Base-by-base conservation (phyloP, 2,888 invertebrate species). In the Gymnosoma rotundatum region DNA sequence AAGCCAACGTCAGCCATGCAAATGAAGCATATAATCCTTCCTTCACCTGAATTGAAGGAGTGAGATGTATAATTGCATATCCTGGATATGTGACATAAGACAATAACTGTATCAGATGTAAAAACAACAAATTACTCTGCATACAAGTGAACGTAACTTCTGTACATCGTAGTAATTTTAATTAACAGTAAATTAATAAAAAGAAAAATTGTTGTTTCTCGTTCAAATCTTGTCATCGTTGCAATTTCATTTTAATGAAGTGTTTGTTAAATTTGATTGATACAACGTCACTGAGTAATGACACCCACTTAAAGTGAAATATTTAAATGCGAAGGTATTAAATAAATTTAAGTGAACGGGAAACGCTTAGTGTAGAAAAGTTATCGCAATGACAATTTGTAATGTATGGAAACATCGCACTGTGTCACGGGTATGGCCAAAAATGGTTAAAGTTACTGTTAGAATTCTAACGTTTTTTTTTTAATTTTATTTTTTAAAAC, bases 181-280 rank as follows among this genome's bases (percentile, higher is more conserved):
- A 78, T 78, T 78, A 78, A 70, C 14, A 54, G 48, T 64, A 78
- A 70, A 70, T n/a, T 64, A 63, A 76, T 76, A 70, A 63, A 45
- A 70, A 54, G 6, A 56, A 21, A 69, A 25, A 25, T 25, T 67
- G 16, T n/a, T 38, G 25, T 16, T 25, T 8, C 16, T 18, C 18
- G 12, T 48, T 66, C 16, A 32, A 60, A 56, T 45, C 18, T 66
- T 32, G 32, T 75, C 56, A 64, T 25, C 42, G 42, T 20, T 52
- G 16, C 10, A 72, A 58, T 72, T 72, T 48, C n/a, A n/a, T 64
- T 76, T 36, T 50, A 67, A 48, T n/a, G 4, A 38, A 78, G 12
- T 42, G 10, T 42, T 12, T 42, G 42, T 42, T 36, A 70, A 56
- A 64, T 54, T 54, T 70, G 45, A 63, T 70, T 42, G 42, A 42